Conservation (phyloP, 2,113 vertebrate genomes). For the Tor tambroides region DNA sequence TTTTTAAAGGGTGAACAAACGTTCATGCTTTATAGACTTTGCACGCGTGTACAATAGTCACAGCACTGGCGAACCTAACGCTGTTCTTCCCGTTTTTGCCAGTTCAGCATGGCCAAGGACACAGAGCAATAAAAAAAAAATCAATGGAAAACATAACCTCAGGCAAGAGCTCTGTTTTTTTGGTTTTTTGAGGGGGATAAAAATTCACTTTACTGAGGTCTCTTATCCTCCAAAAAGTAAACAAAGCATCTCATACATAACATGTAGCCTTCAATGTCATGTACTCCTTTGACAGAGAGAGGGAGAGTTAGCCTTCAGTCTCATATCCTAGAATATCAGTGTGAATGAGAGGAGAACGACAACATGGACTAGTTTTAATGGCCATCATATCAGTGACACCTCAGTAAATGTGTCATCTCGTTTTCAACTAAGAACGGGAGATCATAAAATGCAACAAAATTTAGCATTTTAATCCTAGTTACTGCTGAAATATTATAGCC, state of each 20-base stretch:
- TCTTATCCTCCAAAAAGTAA: constrained; percentile 45
- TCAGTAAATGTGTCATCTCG: constrained; percentile 20
- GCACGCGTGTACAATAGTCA: constrained; percentile 3
- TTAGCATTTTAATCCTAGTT: background rate
- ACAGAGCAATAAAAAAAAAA: constrained; percentile 27
- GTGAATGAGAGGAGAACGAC: constrained; percentile 14
- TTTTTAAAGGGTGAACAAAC: background rate
- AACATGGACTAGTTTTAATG: constrained; percentile 37
- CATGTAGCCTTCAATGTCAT: constrained; percentile 17
- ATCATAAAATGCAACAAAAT: background rate
- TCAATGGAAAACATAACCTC: constrained; percentile 45
- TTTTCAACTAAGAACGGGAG: constrained; percentile 29
- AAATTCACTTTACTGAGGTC: constrained; percentile 44
- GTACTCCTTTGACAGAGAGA: constrained; percentile 23
- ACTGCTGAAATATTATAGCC: background rate
- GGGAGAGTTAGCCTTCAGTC: background rate
- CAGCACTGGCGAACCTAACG: background rate
- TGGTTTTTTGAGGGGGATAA: too few species aligned
- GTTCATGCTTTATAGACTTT: constrained; percentile 8
- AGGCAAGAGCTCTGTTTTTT: constrained; percentile 37
- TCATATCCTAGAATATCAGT: constrained; percentile 13
- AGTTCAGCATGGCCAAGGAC: constrained; percentile 19
- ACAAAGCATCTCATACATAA: constrained; percentile 40
- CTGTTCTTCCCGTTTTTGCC: background rate
- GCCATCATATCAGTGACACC: constrained; percentile 15